A percentile compares a stretch with the other conserved stretches of the same genome.
phyloP scores from a whole-genome alignment of 2,888 invertebrate species.

The Listrodromus nycthemerus region DNA sequence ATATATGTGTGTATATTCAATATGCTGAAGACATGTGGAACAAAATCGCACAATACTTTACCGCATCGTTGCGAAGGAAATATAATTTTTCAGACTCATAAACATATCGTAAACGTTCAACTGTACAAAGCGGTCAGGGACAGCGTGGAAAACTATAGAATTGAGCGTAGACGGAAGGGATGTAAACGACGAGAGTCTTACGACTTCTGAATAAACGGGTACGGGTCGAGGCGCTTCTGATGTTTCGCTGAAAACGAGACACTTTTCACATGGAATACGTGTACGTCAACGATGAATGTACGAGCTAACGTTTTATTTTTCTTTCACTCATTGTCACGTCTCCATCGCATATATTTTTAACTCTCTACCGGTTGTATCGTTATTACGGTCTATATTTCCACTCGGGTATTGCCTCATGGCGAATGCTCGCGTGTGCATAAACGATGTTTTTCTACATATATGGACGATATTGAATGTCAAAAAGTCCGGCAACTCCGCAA shows the following conservation, averaged over 20 bases:
- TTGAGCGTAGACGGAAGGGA: conserved; percentile 8
- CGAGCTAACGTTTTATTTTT: conserved; percentile 7
- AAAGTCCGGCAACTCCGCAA: background rate
- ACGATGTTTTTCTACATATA: conserved; percentile 6
- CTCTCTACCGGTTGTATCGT: background rate
- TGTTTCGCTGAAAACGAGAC: background rate
- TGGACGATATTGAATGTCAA: background rate
- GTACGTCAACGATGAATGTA: conserved; percentile 9
- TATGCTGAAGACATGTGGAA: background rate
- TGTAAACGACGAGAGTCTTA: background rate
- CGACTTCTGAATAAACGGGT: background rate
- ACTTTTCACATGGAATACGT: background rate
- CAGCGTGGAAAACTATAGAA: background rate
- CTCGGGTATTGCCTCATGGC: background rate
- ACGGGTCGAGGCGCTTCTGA: background rate
- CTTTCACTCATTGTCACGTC: conserved; percentile 1
- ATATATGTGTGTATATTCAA: background rate
- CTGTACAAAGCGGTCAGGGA: conserved; percentile 18
- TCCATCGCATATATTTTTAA: background rate
- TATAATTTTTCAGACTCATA: background rate
- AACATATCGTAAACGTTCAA: background rate
- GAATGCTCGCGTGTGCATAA: background rate
- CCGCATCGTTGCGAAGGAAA: background rate
- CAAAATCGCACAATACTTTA: background rate
- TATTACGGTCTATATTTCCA: conserved; percentile 3